A percentile compares a stretch with the other conserved stretches of the same genome.
phyloP scores from a whole-genome alignment of 2,113 vertebrate species.

The Epinephelus fuscoguttatus region DNA sequence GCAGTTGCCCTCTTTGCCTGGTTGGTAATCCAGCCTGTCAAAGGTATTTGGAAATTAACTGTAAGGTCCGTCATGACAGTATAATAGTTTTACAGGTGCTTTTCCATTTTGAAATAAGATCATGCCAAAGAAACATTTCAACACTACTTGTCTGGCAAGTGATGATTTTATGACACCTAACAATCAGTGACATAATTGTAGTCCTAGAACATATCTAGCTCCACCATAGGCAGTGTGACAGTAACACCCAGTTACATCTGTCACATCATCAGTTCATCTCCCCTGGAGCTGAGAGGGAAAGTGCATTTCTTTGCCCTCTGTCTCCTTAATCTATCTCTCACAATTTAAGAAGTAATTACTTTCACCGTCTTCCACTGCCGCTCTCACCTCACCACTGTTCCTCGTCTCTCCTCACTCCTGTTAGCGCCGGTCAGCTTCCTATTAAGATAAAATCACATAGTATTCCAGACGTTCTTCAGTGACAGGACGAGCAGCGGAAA shows the following conservation, averaged over 20 bases:
- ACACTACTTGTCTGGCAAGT: background rate
- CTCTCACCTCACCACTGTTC: conserved; percentile 14
- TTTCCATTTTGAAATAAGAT: background rate
- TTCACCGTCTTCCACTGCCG: conserved; percentile 13
- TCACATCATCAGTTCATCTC: conserved; percentile 42
- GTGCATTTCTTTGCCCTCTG: conserved; percentile 24
- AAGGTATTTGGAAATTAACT: background rate
- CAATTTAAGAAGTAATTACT: conserved; percentile 54
- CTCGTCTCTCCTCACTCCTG: background rate
- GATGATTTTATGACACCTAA: background rate
- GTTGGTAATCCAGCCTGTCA: too few species aligned
- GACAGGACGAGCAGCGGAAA: conserved; percentile 27
- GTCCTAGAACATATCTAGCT: background rate
- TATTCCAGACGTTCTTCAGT: conserved; percentile 37
- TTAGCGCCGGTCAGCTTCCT: background rate
- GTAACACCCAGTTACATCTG: background rate
- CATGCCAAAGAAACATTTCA: background rate
- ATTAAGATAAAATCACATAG: conserved; percentile 46
- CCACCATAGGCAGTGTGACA: background rate
- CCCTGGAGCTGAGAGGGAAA: conserved; percentile 8
- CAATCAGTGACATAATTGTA: background rate
- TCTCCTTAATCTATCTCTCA: conserved; percentile 43
- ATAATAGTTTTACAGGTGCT: background rate
- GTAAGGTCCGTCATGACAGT: background rate
- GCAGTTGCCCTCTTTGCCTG: too few species aligned